Evolutionary conservation across 2,888 invertebrate species (phyloP).

Genomic region (Barypeithes pellucidus): DNA sequence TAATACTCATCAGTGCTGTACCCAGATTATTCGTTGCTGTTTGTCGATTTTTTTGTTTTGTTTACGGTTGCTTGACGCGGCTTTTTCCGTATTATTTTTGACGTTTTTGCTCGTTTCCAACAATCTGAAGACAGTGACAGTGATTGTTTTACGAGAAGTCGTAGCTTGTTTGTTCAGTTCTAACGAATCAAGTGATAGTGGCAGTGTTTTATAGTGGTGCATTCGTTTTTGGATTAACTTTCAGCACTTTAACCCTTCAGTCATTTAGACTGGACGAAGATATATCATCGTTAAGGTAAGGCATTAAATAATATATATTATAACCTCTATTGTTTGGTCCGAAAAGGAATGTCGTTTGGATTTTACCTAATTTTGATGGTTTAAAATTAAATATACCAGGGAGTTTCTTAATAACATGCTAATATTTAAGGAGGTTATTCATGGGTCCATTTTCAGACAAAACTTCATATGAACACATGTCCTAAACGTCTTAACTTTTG

Average conservation of each 20-base stretch:
- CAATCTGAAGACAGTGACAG: background rate
- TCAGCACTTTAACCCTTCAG: conserved; percentile 7
- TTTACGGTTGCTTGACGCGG: conserved; percentile 37
- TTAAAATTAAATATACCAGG: too few species aligned
- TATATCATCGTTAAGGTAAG: conserved; percentile 11
- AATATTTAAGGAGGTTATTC: too few species aligned
- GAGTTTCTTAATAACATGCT: too few species aligned
- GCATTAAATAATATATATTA: background rate
- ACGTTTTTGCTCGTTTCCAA: conserved; percentile 22
- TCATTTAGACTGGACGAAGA: conserved; percentile 1
- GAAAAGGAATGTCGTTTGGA: too few species aligned
- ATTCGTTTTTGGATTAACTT: conserved; percentile 27
- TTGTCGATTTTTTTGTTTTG: conserved; percentile 40
- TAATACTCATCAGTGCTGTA: conserved; percentile 46
- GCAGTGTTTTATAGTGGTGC: conserved; percentile 12
- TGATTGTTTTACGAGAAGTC: background rate
- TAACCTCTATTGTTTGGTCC: background rate
- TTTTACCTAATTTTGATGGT: too few species aligned
- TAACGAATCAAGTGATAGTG: conserved; percentile 17
- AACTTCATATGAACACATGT: too few species aligned
- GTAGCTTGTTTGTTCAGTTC: background rate
- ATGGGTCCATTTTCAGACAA: too few species aligned
- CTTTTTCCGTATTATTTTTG: conserved; percentile 13
- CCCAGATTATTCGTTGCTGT: conserved; percentile 38
- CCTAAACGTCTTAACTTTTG: too few species aligned